Evolutionary conservation across 2,888 invertebrate genomes (phyloP), one percentile per base, ranked within the genome.

Genomic region (Sarcophaga caerulescens): DNA sequence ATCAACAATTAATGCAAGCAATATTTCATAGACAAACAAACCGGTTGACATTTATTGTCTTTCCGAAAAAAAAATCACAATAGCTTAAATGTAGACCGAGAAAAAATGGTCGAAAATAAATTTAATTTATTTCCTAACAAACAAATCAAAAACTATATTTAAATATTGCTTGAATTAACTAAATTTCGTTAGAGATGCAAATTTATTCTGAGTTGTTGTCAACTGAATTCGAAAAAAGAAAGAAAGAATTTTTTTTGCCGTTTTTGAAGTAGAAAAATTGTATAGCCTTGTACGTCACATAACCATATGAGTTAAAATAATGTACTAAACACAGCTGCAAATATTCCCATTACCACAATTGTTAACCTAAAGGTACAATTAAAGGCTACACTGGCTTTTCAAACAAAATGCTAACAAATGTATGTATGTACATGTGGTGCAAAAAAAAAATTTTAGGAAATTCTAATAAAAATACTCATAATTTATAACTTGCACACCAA

Each of bases 341-440:
- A 81, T 63, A 45, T 86, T 86, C 86, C 57, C 86, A 86, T 70
- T 78, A 78, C 62, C 59, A 74, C 59, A 70, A 71, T 69, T 77
- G 71, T 62, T 85, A 59, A 73, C 69, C 68, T 14, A 81, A 81
- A 74, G 77, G 73, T 84, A 57, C 76, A 84, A 84, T 84, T 84
- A 80, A 80, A 66, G 65, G 70, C 47, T 66, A 68, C 35, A 68
- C 52, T 17, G 17, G 52, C 52, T 52, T 35, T 35, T 52, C 17
- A 52, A 52, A 52, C 52, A 52, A 52, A 52, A 52, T 14, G 17
- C 12, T 5, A 14, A 52, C 17, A 47, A 47, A n/a, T n/a, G n/a
- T 14, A 14, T 14, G 17, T 14, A 14, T 8, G 17, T 14, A 47
- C 10, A 52, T 12, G 17, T 1, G 12, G 19, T 8, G 63, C 25